phyloP scores from a whole-genome alignment of 1,140 invertebrate species.

The Polyergus mexicanus region DNA sequence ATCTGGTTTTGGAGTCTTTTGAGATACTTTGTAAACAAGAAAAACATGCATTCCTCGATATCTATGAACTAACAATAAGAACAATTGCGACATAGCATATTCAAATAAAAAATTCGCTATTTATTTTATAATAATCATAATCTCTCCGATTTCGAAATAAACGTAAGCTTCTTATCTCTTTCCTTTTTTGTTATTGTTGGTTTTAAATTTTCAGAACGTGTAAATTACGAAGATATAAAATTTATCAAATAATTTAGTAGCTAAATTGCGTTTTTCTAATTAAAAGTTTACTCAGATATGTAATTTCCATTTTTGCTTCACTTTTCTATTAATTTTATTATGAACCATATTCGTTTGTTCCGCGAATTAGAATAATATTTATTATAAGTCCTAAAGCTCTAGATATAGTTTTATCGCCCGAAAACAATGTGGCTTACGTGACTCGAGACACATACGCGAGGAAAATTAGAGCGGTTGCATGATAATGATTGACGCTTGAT shows the following conservation, averaged over 20 bases:
- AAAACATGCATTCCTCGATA: conserved; percentile 1
- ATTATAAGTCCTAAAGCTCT: background rate
- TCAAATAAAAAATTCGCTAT: background rate
- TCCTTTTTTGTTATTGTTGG: background rate
- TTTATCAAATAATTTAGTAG: background rate
- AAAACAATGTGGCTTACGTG: conserved; percentile 46
- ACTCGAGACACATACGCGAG: conserved; percentile 30
- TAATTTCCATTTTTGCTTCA: background rate
- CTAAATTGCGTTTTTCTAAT: background rate
- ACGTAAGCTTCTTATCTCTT: background rate
- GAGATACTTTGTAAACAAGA: conserved; percentile 6
- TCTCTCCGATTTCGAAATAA: conserved; percentile 7
- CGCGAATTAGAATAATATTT: background rate
- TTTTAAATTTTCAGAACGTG: background rate
- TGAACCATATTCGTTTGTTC: background rate
- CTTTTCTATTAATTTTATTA: background rate
- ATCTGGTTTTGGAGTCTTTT: conserved; percentile 34
- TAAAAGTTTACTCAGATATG: background rate
- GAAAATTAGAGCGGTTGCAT: conserved; percentile 42
- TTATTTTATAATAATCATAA: background rate
- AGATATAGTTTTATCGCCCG: background rate
- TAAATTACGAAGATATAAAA: background rate
- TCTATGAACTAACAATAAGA: background rate
- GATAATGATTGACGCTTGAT: conserved; percentile 52
- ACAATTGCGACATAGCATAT: background rate